These are phyloP conservation scores for Eupithecia insigniata DNA, from an alignment of 2,888 invertebrate genomes.

Conservation along the genomic window DNA sequence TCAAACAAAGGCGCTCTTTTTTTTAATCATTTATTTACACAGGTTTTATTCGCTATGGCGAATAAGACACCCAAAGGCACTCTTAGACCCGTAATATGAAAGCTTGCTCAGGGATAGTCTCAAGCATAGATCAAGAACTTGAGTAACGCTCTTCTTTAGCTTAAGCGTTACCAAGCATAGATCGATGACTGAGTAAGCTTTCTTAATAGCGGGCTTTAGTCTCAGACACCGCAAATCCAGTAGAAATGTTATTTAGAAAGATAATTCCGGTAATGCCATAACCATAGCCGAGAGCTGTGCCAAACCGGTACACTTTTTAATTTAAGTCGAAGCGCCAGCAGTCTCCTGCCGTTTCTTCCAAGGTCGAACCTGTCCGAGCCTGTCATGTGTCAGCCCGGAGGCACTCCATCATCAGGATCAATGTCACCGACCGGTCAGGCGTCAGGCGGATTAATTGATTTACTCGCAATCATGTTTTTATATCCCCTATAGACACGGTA, in stretches of 20 bases:
- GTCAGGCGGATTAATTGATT: not conserved
- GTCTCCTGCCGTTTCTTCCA: slow-evolving; percentile 25
- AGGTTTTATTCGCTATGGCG: too few species aligned
- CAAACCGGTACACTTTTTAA: slow-evolving; percentile 22
- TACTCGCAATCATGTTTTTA: not conserved
- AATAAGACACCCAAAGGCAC: too few species aligned
- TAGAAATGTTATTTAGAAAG: not conserved
- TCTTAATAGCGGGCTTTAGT: not conserved
- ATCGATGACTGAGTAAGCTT: not conserved
- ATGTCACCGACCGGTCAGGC: slow-evolving; percentile 35
- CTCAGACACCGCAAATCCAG: not conserved
- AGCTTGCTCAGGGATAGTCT: not conserved
- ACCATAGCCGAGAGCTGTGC: not conserved
- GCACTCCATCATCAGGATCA: slow-evolving; percentile 39
- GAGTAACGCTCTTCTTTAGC: not conserved
- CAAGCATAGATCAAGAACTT: not conserved
- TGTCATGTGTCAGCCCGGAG: slow-evolving; percentile 37
- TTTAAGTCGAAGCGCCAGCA: slow-evolving; percentile 14
- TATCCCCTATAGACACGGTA: not conserved
- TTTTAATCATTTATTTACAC: too few species aligned
- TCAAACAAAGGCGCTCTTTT: too few species aligned
- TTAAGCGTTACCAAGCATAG: not conserved
- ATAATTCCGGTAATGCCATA: not conserved
- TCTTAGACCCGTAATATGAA: not conserved
- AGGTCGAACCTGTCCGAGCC: slow-evolving; percentile 1